Evolutionary conservation across 2,888 invertebrate genomes (phyloP).

Genomic region (Hypomecis punctinalis): DNA sequence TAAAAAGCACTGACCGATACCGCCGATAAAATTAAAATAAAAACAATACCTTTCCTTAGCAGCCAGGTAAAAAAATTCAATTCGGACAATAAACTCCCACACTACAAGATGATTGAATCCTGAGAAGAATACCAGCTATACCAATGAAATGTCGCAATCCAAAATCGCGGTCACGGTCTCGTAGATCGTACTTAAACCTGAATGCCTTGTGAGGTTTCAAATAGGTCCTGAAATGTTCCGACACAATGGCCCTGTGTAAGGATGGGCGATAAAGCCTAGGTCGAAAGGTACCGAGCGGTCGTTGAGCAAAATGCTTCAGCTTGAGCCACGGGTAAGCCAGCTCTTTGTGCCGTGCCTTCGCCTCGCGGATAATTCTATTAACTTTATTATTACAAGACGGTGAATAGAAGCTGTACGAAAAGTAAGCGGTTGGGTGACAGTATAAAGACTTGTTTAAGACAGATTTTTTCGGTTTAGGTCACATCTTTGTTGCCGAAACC

Average conservation of each 20-base stretch:
- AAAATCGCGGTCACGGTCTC: conserved; percentile 1
- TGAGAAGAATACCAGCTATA: background rate
- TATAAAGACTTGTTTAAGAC: background rate
- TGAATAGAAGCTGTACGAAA: background rate
- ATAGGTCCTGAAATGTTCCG: conserved; percentile 13
- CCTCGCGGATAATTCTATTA: conserved; percentile 23
- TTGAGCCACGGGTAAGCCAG: conserved; percentile 18
- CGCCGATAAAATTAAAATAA: no score
- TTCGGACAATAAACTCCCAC: background rate
- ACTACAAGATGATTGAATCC: background rate
- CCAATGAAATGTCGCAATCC: background rate
- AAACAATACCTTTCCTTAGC: no score
- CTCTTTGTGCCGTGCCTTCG: conserved; percentile 16
- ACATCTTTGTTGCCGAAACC: no score
- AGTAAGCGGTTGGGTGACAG: background rate
- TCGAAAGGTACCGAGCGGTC: conserved; percentile 12
- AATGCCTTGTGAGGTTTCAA: conserved; percentile 28
- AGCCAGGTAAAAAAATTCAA: no score
- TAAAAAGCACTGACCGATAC: no score
- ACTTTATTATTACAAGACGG: conserved; percentile 13
- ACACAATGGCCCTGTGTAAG: conserved; percentile 26
- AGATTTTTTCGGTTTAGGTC: no score
- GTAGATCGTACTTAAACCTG: background rate
- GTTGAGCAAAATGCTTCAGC: conserved; percentile 23
- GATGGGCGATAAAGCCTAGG: conserved; percentile 26